Percentiles rank a stretch among this genome's conserved stretches.
Evolutionary conservation across 2,888 invertebrate genomes (phyloP).

Genomic region (Philereme transversata): DNA sequence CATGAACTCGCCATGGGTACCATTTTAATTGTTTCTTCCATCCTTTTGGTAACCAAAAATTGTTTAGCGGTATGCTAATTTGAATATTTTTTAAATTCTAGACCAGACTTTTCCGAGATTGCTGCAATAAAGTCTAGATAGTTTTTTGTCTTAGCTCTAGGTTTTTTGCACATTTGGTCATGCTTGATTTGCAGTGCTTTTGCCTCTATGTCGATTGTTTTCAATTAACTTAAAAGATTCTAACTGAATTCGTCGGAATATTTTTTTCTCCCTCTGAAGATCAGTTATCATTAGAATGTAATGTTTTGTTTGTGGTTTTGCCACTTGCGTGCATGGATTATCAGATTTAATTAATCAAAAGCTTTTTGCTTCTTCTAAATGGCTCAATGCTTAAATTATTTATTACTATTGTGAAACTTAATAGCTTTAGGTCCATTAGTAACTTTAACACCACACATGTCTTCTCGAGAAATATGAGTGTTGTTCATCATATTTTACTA

Average conservation of each 20-base stretch:
- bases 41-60: conserved; percentile 41
- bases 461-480: conserved; percentile 45
- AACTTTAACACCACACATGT: conserved; percentile 54
- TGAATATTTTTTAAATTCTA: conserved; percentile 53
- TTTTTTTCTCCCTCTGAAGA: conserved; percentile 45
- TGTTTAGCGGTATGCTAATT: conserved; percentile 51
- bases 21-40: conserved; percentile 38
- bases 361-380: conserved; percentile 62
- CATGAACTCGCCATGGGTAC: conserved; percentile 33
- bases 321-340: conserved; percentile 56
- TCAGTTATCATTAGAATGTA: conserved; percentile 44
- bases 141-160: conserved; percentile 48
- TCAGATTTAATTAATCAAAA: conserved; percentile 69
- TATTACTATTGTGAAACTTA: conserved; percentile 56
- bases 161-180: conserved; percentile 48
- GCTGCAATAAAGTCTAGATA: conserved; percentile 51
- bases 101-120: conserved; percentile 50
- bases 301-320: conserved; percentile 44
- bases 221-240: conserved; percentile 30
- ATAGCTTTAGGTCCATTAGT: conserved; percentile 65
- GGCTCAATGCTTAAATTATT: conserved; percentile 55
- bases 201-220: conserved; percentile 53
- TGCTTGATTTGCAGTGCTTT: conserved; percentile 52
- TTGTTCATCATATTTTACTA: conserved; percentile 30
- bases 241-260: too few species aligned